A percentile compares a stretch with the other conserved stretches of the same genome.
Evolutionary conservation across 2,113 vertebrate species (phyloP).

Genomic region (Sitta europaea): DNA sequence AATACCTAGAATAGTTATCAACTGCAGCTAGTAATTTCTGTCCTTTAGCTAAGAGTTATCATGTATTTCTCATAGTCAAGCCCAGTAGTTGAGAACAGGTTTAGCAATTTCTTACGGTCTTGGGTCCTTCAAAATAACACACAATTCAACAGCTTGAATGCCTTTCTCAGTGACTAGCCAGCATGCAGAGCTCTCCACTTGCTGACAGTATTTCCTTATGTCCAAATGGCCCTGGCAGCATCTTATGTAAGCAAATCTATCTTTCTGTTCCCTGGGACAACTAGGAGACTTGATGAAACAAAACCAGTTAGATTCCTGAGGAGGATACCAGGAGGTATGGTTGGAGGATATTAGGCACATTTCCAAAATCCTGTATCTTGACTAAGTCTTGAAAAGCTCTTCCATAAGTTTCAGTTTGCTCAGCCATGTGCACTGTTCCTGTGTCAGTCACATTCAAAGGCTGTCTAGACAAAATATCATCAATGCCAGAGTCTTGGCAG

Average conservation of each 20-base stretch:
- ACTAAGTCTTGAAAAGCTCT: neutral
- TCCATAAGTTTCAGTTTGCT: constrained; percentile 19
- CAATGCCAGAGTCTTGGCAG: constrained; percentile 47
- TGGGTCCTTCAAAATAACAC: neutral
- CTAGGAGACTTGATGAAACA: neutral
- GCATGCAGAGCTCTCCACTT: neutral
- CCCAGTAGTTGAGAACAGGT: neutral
- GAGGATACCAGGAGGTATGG: neutral
- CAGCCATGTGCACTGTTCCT: constrained; percentile 22
- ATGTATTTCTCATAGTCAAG: neutral
- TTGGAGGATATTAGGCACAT: neutral
- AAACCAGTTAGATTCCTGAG: neutral
- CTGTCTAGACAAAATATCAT: constrained; percentile 56
- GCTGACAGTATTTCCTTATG: neutral
- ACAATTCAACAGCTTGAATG: neutral
- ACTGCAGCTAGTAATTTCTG: neutral
- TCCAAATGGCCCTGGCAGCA: neutral
- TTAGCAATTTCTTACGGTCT: neutral
- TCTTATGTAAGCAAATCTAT: neutral
- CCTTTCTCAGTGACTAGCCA: neutral
- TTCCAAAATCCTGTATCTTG: neutral
- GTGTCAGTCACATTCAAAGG: constrained; percentile 37
- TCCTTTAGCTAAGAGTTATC: neutral
- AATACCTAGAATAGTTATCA: neutral
- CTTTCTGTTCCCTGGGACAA: neutral